Percentiles rank a stretch among this genome's conserved stretches.
These are phyloP conservation scores for Drosophila longiperda DNA, from an alignment of 2,888 invertebrate genomes.

Conservation along the genomic window DNA sequence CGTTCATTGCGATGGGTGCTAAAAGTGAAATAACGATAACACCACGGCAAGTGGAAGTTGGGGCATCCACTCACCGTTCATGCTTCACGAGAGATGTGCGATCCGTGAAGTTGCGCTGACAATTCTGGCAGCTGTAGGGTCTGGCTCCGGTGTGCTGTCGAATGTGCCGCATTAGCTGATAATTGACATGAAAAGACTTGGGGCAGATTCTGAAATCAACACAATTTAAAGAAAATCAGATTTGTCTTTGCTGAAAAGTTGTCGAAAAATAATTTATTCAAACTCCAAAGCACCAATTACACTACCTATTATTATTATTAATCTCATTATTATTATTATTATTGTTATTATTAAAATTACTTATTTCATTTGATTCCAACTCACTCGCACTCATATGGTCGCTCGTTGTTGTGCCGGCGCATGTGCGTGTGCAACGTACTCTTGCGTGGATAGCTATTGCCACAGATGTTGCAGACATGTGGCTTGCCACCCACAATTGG, in stretches of 20 bases:
- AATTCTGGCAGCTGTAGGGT: slow-evolving; percentile 83
- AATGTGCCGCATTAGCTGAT: slow-evolving; percentile 84
- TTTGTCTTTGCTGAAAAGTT: background rate
- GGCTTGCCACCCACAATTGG: slow-evolving; percentile 32
- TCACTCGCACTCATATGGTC: slow-evolving; percentile 84
- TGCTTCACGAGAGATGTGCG: slow-evolving; percentile 84
- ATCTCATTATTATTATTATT: background rate
- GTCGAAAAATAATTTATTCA: background rate
- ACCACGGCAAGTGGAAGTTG: background rate
- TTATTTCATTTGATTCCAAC: slow-evolving; percentile 30
- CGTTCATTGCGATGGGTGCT: slow-evolving; percentile 84
- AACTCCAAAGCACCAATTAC: no score
- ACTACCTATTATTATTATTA: background rate
- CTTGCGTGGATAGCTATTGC: slow-evolving; percentile 83
- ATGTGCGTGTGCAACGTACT: slow-evolving; percentile 83
- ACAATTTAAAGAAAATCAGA: background rate
- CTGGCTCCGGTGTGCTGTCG: slow-evolving; percentile 84
- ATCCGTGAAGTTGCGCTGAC: slow-evolving; percentile 83
- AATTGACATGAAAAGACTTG: slow-evolving; percentile 83
- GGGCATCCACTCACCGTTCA: slow-evolving; percentile 76
- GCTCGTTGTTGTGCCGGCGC: slow-evolving; percentile 83
- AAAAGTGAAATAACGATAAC: background rate
- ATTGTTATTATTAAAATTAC: background rate
- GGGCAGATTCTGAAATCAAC: slow-evolving; percentile 80
- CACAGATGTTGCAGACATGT: slow-evolving; percentile 83